phyloP scores from a whole-genome alignment of 2,888 invertebrate species.

The Bombylius major region DNA sequence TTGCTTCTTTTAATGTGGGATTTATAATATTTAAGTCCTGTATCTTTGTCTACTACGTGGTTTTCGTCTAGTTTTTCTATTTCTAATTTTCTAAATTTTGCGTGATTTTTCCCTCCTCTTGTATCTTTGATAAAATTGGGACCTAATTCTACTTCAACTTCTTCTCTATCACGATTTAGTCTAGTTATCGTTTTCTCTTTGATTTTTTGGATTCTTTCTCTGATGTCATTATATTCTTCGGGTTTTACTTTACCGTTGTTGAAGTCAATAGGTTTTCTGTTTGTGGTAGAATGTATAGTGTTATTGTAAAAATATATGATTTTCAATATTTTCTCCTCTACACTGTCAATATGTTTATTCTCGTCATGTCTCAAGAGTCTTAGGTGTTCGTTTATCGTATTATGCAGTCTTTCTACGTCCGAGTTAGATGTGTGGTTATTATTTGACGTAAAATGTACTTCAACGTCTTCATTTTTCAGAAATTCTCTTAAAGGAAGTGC shows the following conservation, averaged over 20 bases:
- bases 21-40: constrained; percentile 13
- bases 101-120: constrained; percentile 4
- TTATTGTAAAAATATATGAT: constrained; percentile 12
- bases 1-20: constrained; percentile 11
- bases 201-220: background rate
- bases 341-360: constrained; percentile 8
- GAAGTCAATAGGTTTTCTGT: constrained; percentile 12
- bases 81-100: constrained; percentile 13
- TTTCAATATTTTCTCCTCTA: background rate
- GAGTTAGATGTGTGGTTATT: constrained; percentile 14
- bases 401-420: no score
- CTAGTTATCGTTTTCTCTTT: no score
- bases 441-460: constrained; percentile 13
- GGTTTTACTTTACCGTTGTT: constrained; percentile 11
- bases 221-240: constrained; percentile 10
- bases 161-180: constrained; percentile 4
- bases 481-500: constrained; percentile 14
- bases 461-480: constrained; percentile 8
- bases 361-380: constrained; percentile 14
- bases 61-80: constrained; percentile 9
- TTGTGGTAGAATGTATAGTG: background rate
- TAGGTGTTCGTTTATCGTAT: constrained; percentile 11
- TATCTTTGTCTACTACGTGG: constrained; percentile 9
- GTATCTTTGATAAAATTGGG: background rate
- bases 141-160: background rate